These are phyloP conservation scores for Merodon equestris DNA, from an alignment of 2,888 invertebrate genomes.

Conservation along the genomic window DNA sequence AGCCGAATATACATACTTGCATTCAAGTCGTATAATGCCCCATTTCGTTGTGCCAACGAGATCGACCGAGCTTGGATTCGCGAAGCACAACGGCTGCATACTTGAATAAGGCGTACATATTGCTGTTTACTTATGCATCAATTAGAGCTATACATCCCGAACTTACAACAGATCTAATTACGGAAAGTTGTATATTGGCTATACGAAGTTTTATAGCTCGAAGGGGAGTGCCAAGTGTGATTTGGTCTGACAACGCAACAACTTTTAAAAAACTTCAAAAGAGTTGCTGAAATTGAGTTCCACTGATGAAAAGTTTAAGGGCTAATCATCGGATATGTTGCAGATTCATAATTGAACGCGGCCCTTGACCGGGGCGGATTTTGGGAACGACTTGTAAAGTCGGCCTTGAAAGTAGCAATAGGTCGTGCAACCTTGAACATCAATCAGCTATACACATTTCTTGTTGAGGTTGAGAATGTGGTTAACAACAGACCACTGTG, in stretches of 20 bases:
- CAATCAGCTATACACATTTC: conserved; percentile 17
- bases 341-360: conserved; percentile 23
- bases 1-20: no score
- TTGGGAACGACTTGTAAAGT: conserved; percentile 18
- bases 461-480: conserved; percentile 16
- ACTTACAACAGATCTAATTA: not conserved
- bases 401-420: conserved; percentile 16
- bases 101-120: conserved; percentile 16
- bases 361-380: conserved; percentile 3
- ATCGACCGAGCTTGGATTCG: no score
- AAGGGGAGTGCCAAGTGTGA: conserved; percentile 17
- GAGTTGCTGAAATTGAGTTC: conserved; percentile 12
- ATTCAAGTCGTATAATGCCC: no score
- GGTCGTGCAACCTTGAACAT: conserved; percentile 13
- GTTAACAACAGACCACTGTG: conserved; percentile 19
- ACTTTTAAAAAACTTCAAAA: conserved; percentile 24
- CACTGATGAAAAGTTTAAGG: conserved; percentile 12
- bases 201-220: conserved; percentile 22
- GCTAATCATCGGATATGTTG: conserved; percentile 22
- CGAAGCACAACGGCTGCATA: no score
- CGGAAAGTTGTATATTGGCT: conserved; percentile 20
- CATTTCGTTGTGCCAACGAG: no score
- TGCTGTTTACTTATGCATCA: conserved; percentile 26
- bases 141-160: conserved; percentile 19
- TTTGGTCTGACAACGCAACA: conserved; percentile 26